Base-by-base conservation (phyloP, 2,113 vertebrate genomes). In the Parus major region DNA sequence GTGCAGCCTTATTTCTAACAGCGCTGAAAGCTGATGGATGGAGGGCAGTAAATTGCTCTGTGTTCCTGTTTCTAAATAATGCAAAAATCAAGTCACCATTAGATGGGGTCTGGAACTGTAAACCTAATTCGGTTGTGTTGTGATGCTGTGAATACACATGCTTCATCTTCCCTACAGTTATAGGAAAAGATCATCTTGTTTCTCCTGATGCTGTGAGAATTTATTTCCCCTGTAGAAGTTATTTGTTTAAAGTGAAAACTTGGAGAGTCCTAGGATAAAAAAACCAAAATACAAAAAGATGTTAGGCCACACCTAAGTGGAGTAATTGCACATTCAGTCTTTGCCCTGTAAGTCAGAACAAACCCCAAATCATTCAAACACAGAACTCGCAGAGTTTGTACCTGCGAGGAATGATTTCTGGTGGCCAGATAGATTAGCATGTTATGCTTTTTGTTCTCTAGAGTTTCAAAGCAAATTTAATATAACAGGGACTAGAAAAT, bases 401-500 rank as follows among this genome's bases (percentile, higher is more conserved):
- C 50, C 36, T 71, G 19, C 3, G 18, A 73, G 2, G 1, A 33
- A 14, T 49, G 80, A 59, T 56, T 88, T 84, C 35, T 68, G 66
- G 23, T 91, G 86, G 78, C 79, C 50, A 69, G 70, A 69, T 29
- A 80, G n/a, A 59, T 92, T 82, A 94, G 11, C 55, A 76, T 10
- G 2, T 84, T 69, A 53, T 69, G 15, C 59, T 78, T 96, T 92
- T 71, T 63, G 65, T 61, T 91, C 82, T 85, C 70, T 20, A 70
- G 87, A 86, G 64, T 28, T 95, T 92, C 36, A 82, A 88, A 82
- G 66, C 6, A 87, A 91, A 91, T 78, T 89, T 89, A 87, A 80
- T 81, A 60, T 57, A 93, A 25, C 17, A 56, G 79, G 56, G 36
- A 84, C 50, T 72, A 59, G 60, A 90, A 73, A 19, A 47, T 56